Conservation (phyloP, 2,113 vertebrate genomes). For the Dendropsophus ebraccatus region DNA sequence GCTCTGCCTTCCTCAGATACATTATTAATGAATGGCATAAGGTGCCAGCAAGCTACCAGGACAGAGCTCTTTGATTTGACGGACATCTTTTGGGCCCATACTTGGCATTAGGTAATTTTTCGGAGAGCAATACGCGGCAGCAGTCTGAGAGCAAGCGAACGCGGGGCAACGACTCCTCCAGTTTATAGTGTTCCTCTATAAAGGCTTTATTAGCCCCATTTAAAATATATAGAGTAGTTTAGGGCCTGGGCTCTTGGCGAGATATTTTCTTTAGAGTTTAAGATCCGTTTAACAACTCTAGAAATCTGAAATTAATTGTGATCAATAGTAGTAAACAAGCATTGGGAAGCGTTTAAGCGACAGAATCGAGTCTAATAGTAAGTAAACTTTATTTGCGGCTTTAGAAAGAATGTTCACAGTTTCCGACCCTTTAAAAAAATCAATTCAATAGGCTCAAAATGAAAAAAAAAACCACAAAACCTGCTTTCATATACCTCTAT, state of each 20-base stretch:
- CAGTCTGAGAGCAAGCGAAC: no score
- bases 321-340: not conserved
- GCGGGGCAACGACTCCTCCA: not conserved
- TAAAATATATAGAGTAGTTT: constrained; percentile 55
- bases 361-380: not conserved
- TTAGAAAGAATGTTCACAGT: no score
- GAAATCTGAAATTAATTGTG: constrained; percentile 6
- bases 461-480: not conserved
- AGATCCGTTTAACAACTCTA: constrained; percentile 34
- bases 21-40: not conserved
- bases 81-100: not conserved
- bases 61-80: not conserved
- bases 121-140: not conserved
- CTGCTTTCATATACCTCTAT: no score
- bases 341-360: not conserved
- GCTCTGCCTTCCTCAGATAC: not conserved
- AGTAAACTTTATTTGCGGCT: not conserved
- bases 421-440: no score
- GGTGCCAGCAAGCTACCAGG: not conserved
- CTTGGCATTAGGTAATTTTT: not conserved
- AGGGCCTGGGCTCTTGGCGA: constrained; percentile 17
- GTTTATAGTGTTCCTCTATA: constrained; percentile 53
- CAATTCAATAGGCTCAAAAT: not conserved
- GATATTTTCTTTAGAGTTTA: constrained; percentile 36
- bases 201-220: constrained; percentile 50